Evolutionary conservation across 64 coral and sea anemone genomes (phyloP).

Genomic region (Trachythela sp.): DNA sequence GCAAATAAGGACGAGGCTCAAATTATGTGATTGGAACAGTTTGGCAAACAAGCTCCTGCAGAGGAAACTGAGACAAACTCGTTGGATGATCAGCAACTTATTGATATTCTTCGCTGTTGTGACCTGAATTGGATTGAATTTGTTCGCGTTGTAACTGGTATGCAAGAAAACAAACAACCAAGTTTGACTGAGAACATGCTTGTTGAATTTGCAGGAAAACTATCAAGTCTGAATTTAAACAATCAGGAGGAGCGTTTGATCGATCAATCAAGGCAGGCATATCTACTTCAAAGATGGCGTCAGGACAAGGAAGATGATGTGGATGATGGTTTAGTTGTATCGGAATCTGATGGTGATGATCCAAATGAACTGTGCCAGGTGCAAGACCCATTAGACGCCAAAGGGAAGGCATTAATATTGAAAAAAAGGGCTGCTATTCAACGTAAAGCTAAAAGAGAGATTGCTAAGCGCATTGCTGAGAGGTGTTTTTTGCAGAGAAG

Average conservation of each 20-base stretch:
- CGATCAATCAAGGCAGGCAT: neutral
- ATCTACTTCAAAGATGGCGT: neutral
- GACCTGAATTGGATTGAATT: neutral
- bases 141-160: neutral
- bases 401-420: neutral
- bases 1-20: neutral
- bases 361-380: neutral
- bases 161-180: conserved; percentile 1
- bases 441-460: neutral
- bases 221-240: conserved; percentile 8
- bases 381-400: neutral
- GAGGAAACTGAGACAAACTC: neutral
- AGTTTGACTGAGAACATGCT: neutral
- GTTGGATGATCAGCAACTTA: neutral
- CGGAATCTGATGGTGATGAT: neutral
- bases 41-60: neutral
- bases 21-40: no score
- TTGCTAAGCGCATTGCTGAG: neutral
- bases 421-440: neutral
- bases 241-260: neutral
- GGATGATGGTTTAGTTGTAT: conserved; percentile 5
- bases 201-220: neutral
- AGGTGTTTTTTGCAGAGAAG: neutral
- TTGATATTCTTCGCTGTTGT: neutral
- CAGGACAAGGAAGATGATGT: conserved; percentile 17